Evolutionary conservation across 2,888 invertebrate species (phyloP).

Genomic region (Zaprionus obscuricornis): DNA sequence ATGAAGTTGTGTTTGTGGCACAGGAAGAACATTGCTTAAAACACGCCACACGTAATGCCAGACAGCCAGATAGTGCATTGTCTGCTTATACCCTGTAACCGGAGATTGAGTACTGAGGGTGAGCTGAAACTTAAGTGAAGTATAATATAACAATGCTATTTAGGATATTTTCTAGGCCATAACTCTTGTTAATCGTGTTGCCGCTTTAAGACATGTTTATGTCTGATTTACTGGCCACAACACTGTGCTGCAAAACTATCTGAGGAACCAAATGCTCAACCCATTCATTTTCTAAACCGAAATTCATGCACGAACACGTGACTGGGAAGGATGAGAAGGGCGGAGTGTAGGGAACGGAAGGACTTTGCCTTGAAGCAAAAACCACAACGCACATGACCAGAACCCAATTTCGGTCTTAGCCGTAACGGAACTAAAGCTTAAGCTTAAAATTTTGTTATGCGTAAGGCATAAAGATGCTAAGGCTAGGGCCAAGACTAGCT

Average conservation of each 20-base stretch:
- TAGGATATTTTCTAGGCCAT: not conserved
- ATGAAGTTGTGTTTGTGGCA: slow-evolving; percentile 12
- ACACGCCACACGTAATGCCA: slow-evolving; percentile 49
- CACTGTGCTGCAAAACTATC: slow-evolving; percentile 33
- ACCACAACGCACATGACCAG: slow-evolving; percentile 51
- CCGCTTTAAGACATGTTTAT: slow-evolving; percentile 51
- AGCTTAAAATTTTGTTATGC: slow-evolving; percentile 69
- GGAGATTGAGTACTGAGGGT: too few species aligned
- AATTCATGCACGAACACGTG: slow-evolving; percentile 77
- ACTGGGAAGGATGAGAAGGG: slow-evolving; percentile 13
- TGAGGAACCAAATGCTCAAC: slow-evolving; percentile 30
- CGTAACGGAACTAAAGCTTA: not conserved
- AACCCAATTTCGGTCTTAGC: slow-evolving; percentile 59
- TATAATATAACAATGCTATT: too few species aligned
- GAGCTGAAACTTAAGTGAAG: too few species aligned
- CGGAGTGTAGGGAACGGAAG: too few species aligned
- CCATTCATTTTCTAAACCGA: slow-evolving; percentile 45
- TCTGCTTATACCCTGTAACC: too few species aligned
- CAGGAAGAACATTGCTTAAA: slow-evolving; percentile 29
- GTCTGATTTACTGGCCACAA: slow-evolving; percentile 51
- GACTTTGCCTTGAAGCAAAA: slow-evolving; percentile 7
- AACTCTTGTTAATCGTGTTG: slow-evolving; percentile 13
- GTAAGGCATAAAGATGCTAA: slow-evolving; percentile 65
- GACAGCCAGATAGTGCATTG: slow-evolving; percentile 19
- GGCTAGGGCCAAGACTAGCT: slow-evolving; percentile 1